These are phyloP conservation scores for Tamias sibiricus DNA, from an alignment of 2,113 vertebrate genomes.

Conservation along the genomic window DNA sequence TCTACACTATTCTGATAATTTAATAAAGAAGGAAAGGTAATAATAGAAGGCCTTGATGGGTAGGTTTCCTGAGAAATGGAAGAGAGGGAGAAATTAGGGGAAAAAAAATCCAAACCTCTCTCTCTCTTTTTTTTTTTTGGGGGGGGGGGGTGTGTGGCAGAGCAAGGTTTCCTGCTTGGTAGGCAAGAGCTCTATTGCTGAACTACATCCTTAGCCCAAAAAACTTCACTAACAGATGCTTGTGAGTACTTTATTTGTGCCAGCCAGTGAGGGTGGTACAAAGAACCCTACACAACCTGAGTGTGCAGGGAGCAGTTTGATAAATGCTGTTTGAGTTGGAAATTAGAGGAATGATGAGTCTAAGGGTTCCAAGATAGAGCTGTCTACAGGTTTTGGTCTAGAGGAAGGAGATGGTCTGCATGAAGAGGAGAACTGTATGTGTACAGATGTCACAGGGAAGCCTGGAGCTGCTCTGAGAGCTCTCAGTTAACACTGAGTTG, in stretches of 20 bases:
- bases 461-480: background rate
- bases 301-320: background rate
- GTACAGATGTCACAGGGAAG: background rate
- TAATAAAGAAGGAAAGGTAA: background rate
- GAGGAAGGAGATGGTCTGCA: background rate
- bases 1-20: background rate
- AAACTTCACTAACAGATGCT: background rate
- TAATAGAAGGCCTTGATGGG: background rate
- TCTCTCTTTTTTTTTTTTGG: background rate
- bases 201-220: too few relatives aligned
- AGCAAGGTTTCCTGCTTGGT: background rate
- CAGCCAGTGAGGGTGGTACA: background rate
- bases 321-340: background rate
- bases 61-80: background rate
- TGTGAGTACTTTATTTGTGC: background rate
- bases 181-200: too few relatives aligned
- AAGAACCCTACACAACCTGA: background rate
- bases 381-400: background rate
- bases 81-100: background rate
- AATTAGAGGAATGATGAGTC: background rate
- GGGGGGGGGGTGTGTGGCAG: too few relatives aligned
- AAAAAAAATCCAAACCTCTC: background rate
- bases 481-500: background rate
- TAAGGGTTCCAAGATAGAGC: background rate
- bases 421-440: background rate